Base-by-base conservation (phyloP, 2,888 invertebrate species). In the Acanthopleura granulata region DNA sequence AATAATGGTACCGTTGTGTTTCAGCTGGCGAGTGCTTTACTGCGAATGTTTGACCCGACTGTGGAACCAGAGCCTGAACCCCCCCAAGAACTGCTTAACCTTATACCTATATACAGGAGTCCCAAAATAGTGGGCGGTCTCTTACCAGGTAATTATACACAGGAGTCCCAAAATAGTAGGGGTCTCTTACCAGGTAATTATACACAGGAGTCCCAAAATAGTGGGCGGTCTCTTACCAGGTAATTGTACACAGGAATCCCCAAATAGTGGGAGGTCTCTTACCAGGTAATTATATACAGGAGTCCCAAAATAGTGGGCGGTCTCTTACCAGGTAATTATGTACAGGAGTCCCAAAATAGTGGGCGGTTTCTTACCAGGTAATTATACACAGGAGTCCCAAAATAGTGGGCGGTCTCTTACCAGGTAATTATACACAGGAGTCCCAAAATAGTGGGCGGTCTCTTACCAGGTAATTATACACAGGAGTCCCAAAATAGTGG, bases 41-140 rank as follows among this genome's bases (percentile, higher is more conserved):
- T 90, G 79, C 81, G 85, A 22, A 80, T 90, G 78, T 90, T 90
- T 85, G 89, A 90, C 81, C 89, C 90, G 14, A 89, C 88, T 6
- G 77, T 89, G 76, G 87, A 88, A 69, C 85, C 85, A 11, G 78
- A 80, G 40, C 79, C 83, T 73, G 75, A 84, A n/a, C 88, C 88
- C 0, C 81, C 83, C 18, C 82, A 85, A 62, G 90, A 90, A 72
- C 81, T 85, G 18, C 82, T 89, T 27, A 89, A 89, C 77, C 85
- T 91, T 22, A 89, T 90, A 62, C 89, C 90, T n/a, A 86, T 89
- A 73, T 91, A 90, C 82, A 80, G 87, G 62, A 86, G 85, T 73
- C 90, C 91, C 14, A 90, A 88, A 79, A 83, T 90, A 72, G 80
- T 84, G 40, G 86, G 83, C 29, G 90, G 84, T 29, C 49, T 84